Evolutionary conservation across 2,113 vertebrate species (phyloP).

Genomic region (Prolemur simus): DNA sequence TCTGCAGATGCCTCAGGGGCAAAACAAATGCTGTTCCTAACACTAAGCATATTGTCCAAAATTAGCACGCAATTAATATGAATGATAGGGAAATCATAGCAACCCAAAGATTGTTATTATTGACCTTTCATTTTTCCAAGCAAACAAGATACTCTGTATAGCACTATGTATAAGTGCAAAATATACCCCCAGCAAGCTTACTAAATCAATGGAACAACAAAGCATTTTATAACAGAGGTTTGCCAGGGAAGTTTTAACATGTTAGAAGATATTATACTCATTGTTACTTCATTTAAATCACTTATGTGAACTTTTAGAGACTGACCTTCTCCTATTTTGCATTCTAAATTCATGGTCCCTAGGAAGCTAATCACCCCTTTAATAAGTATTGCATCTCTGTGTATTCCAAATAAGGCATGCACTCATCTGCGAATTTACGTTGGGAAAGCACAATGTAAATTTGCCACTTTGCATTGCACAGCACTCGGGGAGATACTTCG

Average conservation of each 20-base stretch:
- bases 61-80: background rate
- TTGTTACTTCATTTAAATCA: background rate
- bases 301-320: background rate
- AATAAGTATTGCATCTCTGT: background rate
- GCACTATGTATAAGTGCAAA: background rate
- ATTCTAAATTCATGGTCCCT: background rate
- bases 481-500: background rate
- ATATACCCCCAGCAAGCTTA: background rate
- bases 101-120: background rate
- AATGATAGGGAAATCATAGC: background rate
- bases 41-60: background rate
- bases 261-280: background rate
- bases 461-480: background rate
- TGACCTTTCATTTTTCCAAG: constrained; percentile 33
- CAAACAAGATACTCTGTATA: background rate
- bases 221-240: background rate
- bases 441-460: background rate
- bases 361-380: background rate
- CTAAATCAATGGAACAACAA: background rate
- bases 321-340: background rate
- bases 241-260: background rate
- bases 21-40: background rate
- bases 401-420: background rate
- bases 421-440: background rate
- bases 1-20: background rate